Conservation (phyloP, 2,797 vertebrate species). For the Eidolon dupreanum region DNA sequence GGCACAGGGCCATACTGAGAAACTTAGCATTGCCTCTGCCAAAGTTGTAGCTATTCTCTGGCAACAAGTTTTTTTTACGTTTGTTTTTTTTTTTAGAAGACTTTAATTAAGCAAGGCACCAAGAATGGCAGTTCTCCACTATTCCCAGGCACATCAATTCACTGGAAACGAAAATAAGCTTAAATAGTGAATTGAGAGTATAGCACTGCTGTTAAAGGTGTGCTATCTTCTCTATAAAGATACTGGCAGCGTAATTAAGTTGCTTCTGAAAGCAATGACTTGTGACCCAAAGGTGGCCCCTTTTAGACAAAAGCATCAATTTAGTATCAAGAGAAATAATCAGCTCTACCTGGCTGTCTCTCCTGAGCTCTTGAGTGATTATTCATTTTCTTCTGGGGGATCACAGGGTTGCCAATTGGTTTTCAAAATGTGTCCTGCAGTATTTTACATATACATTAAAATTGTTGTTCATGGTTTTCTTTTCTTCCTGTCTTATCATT, state of each 20-base stretch:
- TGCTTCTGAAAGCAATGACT: conserved; percentile 53
- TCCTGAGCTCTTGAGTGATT: conserved; percentile 53
- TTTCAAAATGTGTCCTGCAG: conserved; percentile 48
- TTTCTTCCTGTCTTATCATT: not conserved
- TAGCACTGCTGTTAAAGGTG: not conserved
- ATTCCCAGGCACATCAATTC: conserved; percentile 27
- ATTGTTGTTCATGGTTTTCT: not conserved
- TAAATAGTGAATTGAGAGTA: not conserved
- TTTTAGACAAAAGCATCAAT: conserved; percentile 63
- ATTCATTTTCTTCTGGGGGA: conserved; percentile 60
- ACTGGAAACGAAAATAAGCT: conserved; percentile 43
- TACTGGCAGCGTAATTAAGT: conserved; percentile 44
- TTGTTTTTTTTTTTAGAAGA: not conserved
- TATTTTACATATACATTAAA: conserved; percentile 52
- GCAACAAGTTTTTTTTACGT: not conserved
- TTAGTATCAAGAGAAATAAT: conserved; percentile 63
- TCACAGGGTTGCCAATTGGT: conserved; percentile 34
- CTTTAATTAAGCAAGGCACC: conserved; percentile 61
- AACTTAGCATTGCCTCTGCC: conserved; percentile 32
- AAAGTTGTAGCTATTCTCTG: conserved; percentile 48
- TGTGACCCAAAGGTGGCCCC: conserved; percentile 35
- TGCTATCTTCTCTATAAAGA: conserved; percentile 11
- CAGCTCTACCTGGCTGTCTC: conserved; percentile 54
- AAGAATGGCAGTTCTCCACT: conserved; percentile 37
- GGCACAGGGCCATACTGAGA: not conserved